Percentiles rank a stretch among this genome's conserved stretches.
Evolutionary conservation across 2,113 vertebrate genomes (phyloP).

Genomic region (Phylloscopus whistleri): DNA sequence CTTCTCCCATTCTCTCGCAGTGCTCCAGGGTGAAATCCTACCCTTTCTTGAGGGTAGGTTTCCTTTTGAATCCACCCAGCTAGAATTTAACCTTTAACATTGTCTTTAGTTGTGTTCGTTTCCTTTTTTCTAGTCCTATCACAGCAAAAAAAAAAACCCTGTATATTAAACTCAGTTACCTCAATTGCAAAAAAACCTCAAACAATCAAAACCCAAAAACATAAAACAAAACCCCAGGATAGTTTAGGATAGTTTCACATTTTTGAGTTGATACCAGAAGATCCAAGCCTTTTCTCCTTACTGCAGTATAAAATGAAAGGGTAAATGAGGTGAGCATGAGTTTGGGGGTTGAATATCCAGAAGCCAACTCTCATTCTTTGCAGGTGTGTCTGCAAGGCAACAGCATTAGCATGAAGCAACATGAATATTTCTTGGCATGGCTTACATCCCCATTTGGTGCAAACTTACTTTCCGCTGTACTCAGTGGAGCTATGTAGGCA

Average conservation of each 20-base stretch:
- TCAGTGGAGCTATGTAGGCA: neutral
- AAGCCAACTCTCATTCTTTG: neutral
- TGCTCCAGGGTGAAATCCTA: neutral
- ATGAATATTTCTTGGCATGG: neutral
- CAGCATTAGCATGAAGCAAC: neutral
- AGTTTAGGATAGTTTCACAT: neutral
- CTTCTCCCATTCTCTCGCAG: neutral
- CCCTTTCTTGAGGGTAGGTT: neutral
- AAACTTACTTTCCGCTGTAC: neutral
- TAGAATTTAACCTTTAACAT: neutral
- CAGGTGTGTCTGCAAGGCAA: neutral
- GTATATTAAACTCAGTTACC: neutral
- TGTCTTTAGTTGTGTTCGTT: neutral
- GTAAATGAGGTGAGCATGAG: neutral
- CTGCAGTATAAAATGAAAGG: neutral
- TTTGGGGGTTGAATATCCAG: accelerated
- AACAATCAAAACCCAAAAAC: neutral
- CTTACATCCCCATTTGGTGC: neutral
- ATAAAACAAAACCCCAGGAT: neutral
- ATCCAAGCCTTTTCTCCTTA: neutral
- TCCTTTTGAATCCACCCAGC: neutral
- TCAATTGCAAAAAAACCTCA: neutral
- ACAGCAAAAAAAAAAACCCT: neutral
- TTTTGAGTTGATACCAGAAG: neutral
- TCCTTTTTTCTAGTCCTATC: neutral